Evolutionary conservation across 2,797 vertebrate species (phyloP), one percentile per base, ranked within the genome.

Genomic region (Antrozous pallidus): DNA sequence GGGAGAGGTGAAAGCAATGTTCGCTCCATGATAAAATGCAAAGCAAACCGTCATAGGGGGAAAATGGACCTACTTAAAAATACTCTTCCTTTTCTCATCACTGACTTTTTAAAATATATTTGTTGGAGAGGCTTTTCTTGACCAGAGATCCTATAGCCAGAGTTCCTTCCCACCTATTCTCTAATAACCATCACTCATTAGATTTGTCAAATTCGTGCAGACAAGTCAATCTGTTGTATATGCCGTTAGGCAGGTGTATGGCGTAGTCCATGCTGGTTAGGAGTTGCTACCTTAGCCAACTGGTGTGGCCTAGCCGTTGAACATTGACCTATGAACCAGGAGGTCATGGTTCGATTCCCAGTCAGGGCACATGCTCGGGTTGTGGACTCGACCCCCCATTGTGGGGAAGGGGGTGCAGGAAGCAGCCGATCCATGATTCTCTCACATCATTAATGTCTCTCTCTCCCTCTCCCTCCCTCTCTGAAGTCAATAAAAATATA

Each of bases 161-260:
- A 36, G 17, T 31, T 71, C 56, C 8, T 31, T 73, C 38, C 10
- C 17, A 58, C 31, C 38, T 24, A 9, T 6, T 40, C 2, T 47
- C 42, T 56, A 3, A 78, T 24, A 54, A 45, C n/a, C 58, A 14
- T 82, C 36, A 18, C 42, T 22, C 18, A 6, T 69, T 58, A 56
- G 17, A 56, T 38, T 36, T 24, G 31, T 47, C 54, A 61, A 40
- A 18, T 58, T 14, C 2, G 0, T 69, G 5, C 16, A 51, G 16
- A 40, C n/a, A 69, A 42, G 7, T 47, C 61, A 2, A 47, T 36
- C 45, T 11, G 7, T 7, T 28, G 11, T 9, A 6, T 20, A 14
- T 16, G 20, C 31, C 33, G 0, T 3, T 51, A 6, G 49, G 38
- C 6, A 16, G 1, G 1, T 26, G 61, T 54, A 13, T 1, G 45